Evolutionary conservation across 2,888 invertebrate genomes (phyloP), one percentile per base, ranked within the genome.

Genomic region (Cheilosia impressa): DNA sequence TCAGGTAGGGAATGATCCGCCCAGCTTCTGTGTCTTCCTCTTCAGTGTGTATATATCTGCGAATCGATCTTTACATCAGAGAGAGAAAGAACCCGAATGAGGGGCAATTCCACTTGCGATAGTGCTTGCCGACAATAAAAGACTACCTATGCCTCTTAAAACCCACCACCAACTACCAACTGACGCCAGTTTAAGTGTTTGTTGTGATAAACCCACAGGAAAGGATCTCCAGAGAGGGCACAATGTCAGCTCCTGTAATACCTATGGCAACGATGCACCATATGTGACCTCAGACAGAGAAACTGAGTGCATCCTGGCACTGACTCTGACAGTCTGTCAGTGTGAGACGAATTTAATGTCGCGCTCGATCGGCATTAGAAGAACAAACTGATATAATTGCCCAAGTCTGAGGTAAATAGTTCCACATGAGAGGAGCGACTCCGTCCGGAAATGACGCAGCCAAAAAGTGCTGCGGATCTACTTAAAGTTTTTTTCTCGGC

Each of bases 161-260:
- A 19, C 22, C 62, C 10, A 41, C 45, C 17, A 19, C 72, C 62
- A 68, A 66, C 24, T 75, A 68, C 68, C 85, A 85, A 85, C 85
- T 85, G 85, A 85, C 85, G 85, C 85, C 85, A 85, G 81, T 85
- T 68, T 71, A 72, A 85, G 85, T 85, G 85, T 85, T 76, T 85
- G 69, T 81, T 81, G 85, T 85, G 85, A 85, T 85, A 85, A 81
- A 85, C 76, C 57, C 52, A 9, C 47, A n/a, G 45, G 62, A 60
- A 72, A 72, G 81, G 85, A 85, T 85, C 85, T 43, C 52, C 78
- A 63, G 22, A 45, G 38, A 45, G 69, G 6, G 17, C 43, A 15
- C n/a, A 4, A 7, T 38, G 43, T 76, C 69, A 76, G 84, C 84
- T 85, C 71, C 84, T 76, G 84, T 81, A 68, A 41, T 47, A 22